Evolutionary conservation across 2,113 vertebrate species (phyloP).

Genomic region (Sander vitreus): DNA sequence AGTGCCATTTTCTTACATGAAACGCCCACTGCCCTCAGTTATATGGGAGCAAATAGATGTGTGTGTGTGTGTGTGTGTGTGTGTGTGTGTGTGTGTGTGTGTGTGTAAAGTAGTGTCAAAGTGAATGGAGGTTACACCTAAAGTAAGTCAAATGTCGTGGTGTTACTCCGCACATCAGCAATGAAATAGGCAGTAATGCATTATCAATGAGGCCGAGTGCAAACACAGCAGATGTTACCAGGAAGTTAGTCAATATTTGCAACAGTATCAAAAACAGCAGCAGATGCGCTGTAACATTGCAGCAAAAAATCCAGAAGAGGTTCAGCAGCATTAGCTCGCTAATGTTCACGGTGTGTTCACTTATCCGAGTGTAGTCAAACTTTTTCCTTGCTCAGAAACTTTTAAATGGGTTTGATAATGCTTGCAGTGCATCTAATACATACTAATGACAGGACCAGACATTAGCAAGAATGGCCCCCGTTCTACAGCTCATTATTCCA

Average conservation of each 20-base stretch:
- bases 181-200: constrained; percentile 64
- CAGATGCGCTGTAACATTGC: constrained; percentile 46
- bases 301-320: constrained; percentile 23
- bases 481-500: constrained; percentile 69
- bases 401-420: constrained; percentile 64
- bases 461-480: constrained; percentile 63
- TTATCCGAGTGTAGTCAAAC: constrained; percentile 42
- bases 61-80: constrained; percentile 65
- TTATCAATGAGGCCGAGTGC: constrained; percentile 77
- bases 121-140: constrained; percentile 30
- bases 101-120: constrained; percentile 55
- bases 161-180: constrained; percentile 58
- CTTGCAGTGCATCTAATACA: constrained; percentile 70
- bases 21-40: constrained; percentile 45
- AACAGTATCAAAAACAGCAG: constrained; percentile 60
- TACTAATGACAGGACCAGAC: constrained; percentile 74
- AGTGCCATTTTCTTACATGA: constrained; percentile 52
- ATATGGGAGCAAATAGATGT: constrained; percentile 60
- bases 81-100: constrained; percentile 66
- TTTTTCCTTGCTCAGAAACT: constrained; percentile 61
- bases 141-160: constrained; percentile 58
- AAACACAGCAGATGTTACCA: constrained; percentile 75
- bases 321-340: constrained; percentile 17
- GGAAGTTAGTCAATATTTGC: constrained; percentile 75
- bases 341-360: constrained; percentile 33